Evolutionary conservation across 2,888 invertebrate genomes (phyloP), one percentile per base, ranked within the genome.

Genomic region (Rotaria magnacalcarata): DNA sequence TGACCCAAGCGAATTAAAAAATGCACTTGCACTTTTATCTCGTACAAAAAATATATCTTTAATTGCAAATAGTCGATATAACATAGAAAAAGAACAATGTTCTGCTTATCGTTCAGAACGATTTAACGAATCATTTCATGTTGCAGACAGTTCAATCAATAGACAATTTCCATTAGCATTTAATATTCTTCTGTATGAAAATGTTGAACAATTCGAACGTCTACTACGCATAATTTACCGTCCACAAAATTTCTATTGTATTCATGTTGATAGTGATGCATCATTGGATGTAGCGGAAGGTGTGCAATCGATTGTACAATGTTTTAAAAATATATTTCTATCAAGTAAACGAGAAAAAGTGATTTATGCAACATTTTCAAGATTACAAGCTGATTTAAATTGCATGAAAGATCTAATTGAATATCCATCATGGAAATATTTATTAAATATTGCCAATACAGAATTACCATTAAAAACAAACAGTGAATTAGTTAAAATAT

Each of bases 381-480:
- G 90, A 5, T 88, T 91, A 24, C 89, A 89, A 87, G 90, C 90
- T 0, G 90, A 90, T 87, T 84, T 91, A 19, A 90, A 90, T 87
- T 91, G 91, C 87, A 90, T 90, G 90, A 58, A 88, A 43, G 90
- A 90, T 86, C 88, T 89, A 24, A 58, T 90, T 11, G 87, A 80
- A 47, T 80, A 80, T 47, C n/a, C 80, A 80, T 47, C 43, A 10
- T 91, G 91, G 91, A 89, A 89, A 84, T 91, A 91, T 88, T 89
- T 90, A 60, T 88, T 91, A n/a, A 91, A 91, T 87, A 87, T 90
- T 21, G 90, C 90, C 8, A 89, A 89, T 74, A 89, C 90, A 85
- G 88, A 90, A 34, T 90, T 90, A 88, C 91, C 91, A 10, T 86
- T 91, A 34, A 90, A 89, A 88, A 90, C 90, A 10, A 90, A 90